Evolutionary conservation across 2,797 vertebrate species (phyloP).

Genomic region (Danio albolineatus): DNA sequence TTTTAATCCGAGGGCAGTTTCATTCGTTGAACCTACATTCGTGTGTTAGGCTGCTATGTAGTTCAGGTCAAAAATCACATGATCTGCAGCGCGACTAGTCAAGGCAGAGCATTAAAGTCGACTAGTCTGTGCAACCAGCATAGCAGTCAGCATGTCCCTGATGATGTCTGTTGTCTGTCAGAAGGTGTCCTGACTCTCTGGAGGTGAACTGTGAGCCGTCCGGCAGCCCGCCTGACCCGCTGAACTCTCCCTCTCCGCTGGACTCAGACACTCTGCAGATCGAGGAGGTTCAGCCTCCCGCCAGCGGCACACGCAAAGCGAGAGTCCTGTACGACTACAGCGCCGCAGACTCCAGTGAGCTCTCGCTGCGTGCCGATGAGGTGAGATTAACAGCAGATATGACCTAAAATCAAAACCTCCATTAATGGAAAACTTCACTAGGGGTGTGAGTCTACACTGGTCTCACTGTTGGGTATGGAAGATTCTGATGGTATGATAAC

Average conservation of each 20-base stretch:
- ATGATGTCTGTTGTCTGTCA: not conserved
- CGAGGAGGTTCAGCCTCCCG: slow-evolving; percentile 86
- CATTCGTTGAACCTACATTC: too few species aligned
- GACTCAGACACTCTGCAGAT: slow-evolving; percentile 83
- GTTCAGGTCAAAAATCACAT: too few species aligned
- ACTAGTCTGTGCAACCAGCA: too few species aligned
- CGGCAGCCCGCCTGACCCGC: slow-evolving; percentile 62
- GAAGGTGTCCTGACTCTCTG: slow-evolving; percentile 87
- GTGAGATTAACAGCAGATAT: slow-evolving; percentile 70
- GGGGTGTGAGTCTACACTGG: too few species aligned
- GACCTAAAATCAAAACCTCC: too few species aligned
- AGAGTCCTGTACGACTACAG: slow-evolving; percentile 94
- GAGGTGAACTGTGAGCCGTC: slow-evolving; percentile 79
- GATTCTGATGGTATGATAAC: too few species aligned
- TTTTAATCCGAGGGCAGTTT: too few species aligned
- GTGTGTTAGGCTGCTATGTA: too few species aligned
- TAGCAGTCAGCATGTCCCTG: not conserved
- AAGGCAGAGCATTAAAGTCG: too few species aligned
- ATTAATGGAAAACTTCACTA: too few species aligned
- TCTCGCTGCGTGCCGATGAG: slow-evolving; percentile 92
- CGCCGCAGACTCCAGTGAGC: slow-evolving; percentile 91
- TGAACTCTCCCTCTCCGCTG: slow-evolving; percentile 69
- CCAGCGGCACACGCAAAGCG: slow-evolving; percentile 90
- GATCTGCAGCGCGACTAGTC: too few species aligned
- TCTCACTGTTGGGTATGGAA: too few species aligned